phyloP scores from a whole-genome alignment of 53 echinoderm and acorn worm species.

The Holothuria leucospilota region DNA sequence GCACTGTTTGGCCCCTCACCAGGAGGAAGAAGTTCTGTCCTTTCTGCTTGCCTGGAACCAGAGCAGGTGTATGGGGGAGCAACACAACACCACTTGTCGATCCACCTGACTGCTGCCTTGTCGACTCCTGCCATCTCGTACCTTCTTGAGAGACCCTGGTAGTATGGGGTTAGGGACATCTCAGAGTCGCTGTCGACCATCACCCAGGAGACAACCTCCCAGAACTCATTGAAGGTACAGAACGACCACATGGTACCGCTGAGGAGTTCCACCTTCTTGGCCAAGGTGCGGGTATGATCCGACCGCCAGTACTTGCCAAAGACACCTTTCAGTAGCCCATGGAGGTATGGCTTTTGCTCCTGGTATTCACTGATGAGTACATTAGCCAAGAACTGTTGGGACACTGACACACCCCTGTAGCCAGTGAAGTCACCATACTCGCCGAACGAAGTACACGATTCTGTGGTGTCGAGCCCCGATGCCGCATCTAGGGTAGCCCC shows the following conservation, averaged over 20 bases:
- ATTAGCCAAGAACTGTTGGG: neutral
- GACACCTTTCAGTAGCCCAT: constrained; percentile 38
- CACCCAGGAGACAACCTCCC: constrained; percentile 43
- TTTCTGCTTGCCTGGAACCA: neutral
- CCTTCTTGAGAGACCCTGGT: constrained; percentile 30
- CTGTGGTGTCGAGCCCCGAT: neutral
- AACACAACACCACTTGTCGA: constrained; percentile 43
- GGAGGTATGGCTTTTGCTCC: constrained; percentile 32
- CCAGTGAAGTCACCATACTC: neutral
- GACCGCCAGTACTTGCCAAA: constrained; percentile 59
- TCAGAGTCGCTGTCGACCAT: constrained; percentile 54
- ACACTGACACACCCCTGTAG: neutral
- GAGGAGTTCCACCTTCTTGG: constrained; percentile 48
- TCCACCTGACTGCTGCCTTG: constrained; percentile 42
- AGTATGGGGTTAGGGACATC: constrained; percentile 22
- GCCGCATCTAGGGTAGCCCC: neutral
- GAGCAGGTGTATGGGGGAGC: constrained; percentile 14
- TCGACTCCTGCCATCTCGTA: constrained; percentile 36
- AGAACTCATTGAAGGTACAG: constrained; percentile 33
- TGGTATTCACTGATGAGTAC: constrained; percentile 24
- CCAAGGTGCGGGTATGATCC: constrained; percentile 43
- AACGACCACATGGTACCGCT: constrained; percentile 51
- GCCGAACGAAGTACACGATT: neutral
- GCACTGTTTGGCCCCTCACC: constrained; percentile 12
- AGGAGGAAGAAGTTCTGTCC: too few species aligned